Evolutionary conservation across 1,140 invertebrate species (phyloP), one percentile per base, ranked within the genome.

Genomic region (Anthonomus grandis): DNA sequence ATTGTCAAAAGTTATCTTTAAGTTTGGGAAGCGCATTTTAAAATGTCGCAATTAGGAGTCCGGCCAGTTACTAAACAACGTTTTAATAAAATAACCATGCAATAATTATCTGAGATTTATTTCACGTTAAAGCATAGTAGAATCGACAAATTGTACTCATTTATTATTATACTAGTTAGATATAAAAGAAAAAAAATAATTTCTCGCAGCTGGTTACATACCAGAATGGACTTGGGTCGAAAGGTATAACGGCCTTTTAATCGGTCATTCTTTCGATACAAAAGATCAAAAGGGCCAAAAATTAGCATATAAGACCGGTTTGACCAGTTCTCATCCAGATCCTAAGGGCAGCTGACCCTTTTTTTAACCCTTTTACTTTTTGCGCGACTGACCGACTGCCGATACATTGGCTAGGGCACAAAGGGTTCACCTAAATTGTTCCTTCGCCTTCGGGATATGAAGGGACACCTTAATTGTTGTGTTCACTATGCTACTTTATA

Each of bases 41-140:
- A 71, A 71, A 69, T 64, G 65, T 64, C 59, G 68, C 70, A 71
- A 71, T 71, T 70, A 71, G 68, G n/a, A n/a, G n/a, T n/a, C n/a
- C n/a, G n/a, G n/a, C n/a, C n/a, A n/a, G n/a, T n/a, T n/a, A n/a
- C n/a, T n/a, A n/a, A n/a, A n/a, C n/a, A n/a, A n/a, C n/a, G n/a
- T n/a, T n/a, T n/a, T n/a, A n/a, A n/a, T n/a, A n/a, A n/a, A n/a
- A n/a, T n/a, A n/a, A n/a, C n/a, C n/a, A n/a, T n/a, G n/a, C n/a
- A n/a, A n/a, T n/a, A n/a, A n/a, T n/a, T n/a, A n/a, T n/a, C n/a
- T n/a, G n/a, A n/a, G n/a, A n/a, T n/a, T n/a, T n/a, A n/a, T n/a
- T n/a, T n/a, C n/a, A n/a, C n/a, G n/a, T n/a, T n/a, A n/a, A n/a
- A n/a, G n/a, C n/a, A n/a, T n/a, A n/a, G n/a, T n/a, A n/a, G n/a